A percentile compares a stretch with the other conserved stretches of the same genome.
Evolutionary conservation across 92 coral and sea anemone genomes (phyloP).

Genomic region (Zoanthus sansibaricus): DNA sequence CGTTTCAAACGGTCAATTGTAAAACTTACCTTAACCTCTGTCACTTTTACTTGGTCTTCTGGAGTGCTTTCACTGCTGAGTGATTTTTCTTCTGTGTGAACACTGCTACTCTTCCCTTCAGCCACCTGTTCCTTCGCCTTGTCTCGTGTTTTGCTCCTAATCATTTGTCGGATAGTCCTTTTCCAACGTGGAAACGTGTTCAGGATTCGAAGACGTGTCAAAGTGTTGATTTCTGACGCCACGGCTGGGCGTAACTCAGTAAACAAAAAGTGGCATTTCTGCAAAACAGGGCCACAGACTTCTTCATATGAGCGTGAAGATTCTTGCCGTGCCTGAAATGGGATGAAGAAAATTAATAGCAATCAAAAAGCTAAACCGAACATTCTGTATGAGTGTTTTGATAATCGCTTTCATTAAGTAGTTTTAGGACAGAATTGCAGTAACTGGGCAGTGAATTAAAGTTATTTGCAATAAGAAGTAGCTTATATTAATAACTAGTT

Average conservation of each 20-base stretch:
- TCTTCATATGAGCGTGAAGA: slow-evolving; percentile 98
- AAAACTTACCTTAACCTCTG: slow-evolving; percentile 51
- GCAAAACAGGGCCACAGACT: slow-evolving; percentile 94
- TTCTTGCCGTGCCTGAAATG: slow-evolving; percentile 90
- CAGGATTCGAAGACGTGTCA: slow-evolving; percentile 80
- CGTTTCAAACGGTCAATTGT: neutral
- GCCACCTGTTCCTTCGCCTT: slow-evolving; percentile 62
- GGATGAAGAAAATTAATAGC: neutral
- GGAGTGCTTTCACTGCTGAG: slow-evolving; percentile 59
- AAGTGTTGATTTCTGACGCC: slow-evolving; percentile 85
- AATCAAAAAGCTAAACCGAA: neutral
- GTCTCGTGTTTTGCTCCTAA: slow-evolving; percentile 67
- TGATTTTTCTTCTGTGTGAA: slow-evolving; percentile 57
- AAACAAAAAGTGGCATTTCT: slow-evolving; percentile 91
- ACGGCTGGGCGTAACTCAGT: slow-evolving; percentile 94
- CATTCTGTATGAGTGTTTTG: too few species aligned
- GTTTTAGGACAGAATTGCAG: too few species aligned
- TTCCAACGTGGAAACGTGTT: slow-evolving; percentile 93
- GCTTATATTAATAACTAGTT: too few species aligned
- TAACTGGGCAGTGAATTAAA: too few species aligned
- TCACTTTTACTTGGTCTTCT: slow-evolving; percentile 57
- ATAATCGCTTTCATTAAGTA: too few species aligned
- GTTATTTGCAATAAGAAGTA: too few species aligned
- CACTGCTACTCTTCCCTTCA: slow-evolving; percentile 68
- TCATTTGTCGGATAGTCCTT: slow-evolving; percentile 79